Evolutionary conservation across 2,888 invertebrate species (phyloP).

Genomic region (Portevinia maculata): DNA sequence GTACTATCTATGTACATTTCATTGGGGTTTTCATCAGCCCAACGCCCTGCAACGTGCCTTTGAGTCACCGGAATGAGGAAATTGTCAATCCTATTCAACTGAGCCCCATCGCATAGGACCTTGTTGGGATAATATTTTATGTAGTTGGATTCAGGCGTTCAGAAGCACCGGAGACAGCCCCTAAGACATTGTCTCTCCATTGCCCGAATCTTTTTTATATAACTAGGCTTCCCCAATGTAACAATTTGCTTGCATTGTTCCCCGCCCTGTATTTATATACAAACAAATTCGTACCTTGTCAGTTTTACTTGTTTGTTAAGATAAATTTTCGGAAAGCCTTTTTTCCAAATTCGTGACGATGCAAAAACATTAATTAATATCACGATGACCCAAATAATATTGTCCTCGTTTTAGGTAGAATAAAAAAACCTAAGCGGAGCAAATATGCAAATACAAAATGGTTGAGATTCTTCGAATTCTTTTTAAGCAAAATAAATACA

Average conservation of each 20-base stretch:
- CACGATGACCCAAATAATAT: constrained; percentile 42
- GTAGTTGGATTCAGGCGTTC: too few relatives aligned
- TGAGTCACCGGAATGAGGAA: too few relatives aligned
- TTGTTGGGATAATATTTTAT: too few relatives aligned
- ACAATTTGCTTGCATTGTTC: background rate
- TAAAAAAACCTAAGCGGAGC: background rate
- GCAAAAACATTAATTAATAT: constrained; percentile 45
- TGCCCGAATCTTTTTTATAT: too few relatives aligned
- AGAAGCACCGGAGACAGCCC: too few relatives aligned
- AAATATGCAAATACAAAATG: constrained; percentile 1
- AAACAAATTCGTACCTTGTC: background rate
- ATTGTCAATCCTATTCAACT: too few relatives aligned
- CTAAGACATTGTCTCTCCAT: too few relatives aligned
- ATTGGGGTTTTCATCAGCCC: too few relatives aligned
- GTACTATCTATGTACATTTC: too few relatives aligned
- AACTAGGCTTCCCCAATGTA: too few relatives aligned
- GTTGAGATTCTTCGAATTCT: constrained; percentile 7
- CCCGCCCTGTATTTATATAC: background rate
- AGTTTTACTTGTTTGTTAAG: constrained; percentile 5
- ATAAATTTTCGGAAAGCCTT: background rate
- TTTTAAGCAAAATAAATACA: constrained; percentile 16
- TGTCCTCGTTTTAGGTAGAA: constrained; percentile 28
- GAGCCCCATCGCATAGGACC: too few relatives aligned
- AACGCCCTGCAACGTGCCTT: too few relatives aligned
- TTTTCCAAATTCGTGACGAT: constrained; percentile 1